Conservation (phyloP, 1,140 invertebrate species). For the Drosophila lacteicornis region DNA sequence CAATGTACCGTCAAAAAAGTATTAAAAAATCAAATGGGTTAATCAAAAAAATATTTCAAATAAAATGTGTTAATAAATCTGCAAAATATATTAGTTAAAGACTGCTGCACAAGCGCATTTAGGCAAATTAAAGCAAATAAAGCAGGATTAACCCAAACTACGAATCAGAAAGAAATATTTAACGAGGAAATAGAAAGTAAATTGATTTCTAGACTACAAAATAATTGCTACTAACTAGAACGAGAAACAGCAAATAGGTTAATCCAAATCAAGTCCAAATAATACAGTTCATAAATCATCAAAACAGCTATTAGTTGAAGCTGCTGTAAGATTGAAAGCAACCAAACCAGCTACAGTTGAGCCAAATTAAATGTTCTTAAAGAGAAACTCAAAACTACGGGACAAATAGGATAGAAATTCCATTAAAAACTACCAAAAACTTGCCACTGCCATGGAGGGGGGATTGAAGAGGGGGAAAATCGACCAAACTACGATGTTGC, state of each 20-base stretch:
- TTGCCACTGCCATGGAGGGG: constrained; percentile 28
- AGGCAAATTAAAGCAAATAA: constrained; percentile 25
- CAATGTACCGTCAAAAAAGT: constrained; percentile 48
- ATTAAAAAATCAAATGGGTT: constrained; percentile 50
- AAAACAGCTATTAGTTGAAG: constrained; percentile 26
- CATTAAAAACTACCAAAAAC: constrained; percentile 42
- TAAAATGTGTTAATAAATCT: constrained; percentile 43
- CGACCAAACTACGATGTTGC: constrained; percentile 63
- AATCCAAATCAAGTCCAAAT: constrained; percentile 11
- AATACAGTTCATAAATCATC: constrained; percentile 28
- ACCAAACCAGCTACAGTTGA: constrained; percentile 11
- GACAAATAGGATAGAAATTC: constrained; percentile 41
- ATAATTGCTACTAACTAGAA: neutral
- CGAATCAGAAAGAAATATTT: neutral
- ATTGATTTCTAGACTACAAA: too few species aligned
- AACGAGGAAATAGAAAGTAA: too few species aligned
- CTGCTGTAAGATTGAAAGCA: constrained; percentile 60
- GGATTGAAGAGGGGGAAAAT: constrained; percentile 41
- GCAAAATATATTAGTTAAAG: constrained; percentile 34
- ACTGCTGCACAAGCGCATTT: constrained; percentile 64
- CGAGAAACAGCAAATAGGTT: constrained; percentile 7
- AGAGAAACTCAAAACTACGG: constrained; percentile 25
- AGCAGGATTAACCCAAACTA: neutral
- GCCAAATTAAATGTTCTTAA: constrained; percentile 36
- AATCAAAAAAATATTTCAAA: constrained; percentile 21